A percentile compares a stretch with the other conserved stretches of the same genome.
Conservation (phyloP, 2,888 invertebrate genomes). For the Trissolcus japonicus region DNA sequence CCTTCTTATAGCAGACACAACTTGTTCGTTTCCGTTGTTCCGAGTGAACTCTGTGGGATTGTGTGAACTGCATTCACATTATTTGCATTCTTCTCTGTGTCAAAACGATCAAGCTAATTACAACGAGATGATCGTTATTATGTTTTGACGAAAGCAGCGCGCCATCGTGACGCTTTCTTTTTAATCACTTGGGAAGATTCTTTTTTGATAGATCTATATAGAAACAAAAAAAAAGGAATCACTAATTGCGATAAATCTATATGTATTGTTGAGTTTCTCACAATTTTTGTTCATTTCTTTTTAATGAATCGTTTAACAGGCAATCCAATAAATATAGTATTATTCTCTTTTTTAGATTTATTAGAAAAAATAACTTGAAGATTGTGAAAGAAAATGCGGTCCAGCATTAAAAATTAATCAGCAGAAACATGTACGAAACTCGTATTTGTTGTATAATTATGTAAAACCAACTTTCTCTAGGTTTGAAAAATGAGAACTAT, state of each 20-base stretch:
- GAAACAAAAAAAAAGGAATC: slow-evolving; percentile 4
- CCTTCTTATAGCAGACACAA: slow-evolving; percentile 7
- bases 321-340: too few relatives aligned
- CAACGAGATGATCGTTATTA: neutral
- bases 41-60: slow-evolving; percentile 23
- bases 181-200: slow-evolving; percentile 32
- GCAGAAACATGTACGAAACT: neutral
- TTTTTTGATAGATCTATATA: slow-evolving; percentile 13
- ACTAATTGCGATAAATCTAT: neutral
- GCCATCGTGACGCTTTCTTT: slow-evolving; percentile 27
- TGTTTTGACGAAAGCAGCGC: too few relatives aligned
- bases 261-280: neutral
- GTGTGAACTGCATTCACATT: neutral
- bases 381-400: too few relatives aligned
- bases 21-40: slow-evolving; percentile 14
- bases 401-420: neutral
- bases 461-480: slow-evolving; percentile 42
- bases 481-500: slow-evolving; percentile 16
- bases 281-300: too few relatives aligned
- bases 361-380: slow-evolving; percentile 7
- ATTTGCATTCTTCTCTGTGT: slow-evolving; percentile 38
- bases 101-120: slow-evolving; percentile 1
- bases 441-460: slow-evolving; percentile 46
- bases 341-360: too few relatives aligned
- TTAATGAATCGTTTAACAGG: too few relatives aligned